Conservation (phyloP, 2,888 invertebrate genomes). For the Cerastoderma edule region DNA sequence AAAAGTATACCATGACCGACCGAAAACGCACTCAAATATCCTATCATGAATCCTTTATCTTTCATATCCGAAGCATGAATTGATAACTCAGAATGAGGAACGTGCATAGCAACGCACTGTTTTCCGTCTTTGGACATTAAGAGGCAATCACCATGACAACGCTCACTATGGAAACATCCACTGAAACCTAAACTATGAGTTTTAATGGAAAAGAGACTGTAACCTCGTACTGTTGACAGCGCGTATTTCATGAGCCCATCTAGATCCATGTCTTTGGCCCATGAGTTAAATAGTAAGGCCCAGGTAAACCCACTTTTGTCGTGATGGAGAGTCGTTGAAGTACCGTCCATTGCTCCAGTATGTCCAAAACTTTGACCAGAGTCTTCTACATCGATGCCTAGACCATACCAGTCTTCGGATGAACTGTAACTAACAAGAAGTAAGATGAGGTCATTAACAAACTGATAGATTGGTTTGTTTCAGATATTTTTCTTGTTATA, state of each 20-base stretch:
- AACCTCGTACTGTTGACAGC: constrained; percentile 56
- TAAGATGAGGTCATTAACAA: background rate
- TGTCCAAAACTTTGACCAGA: constrained; percentile 77
- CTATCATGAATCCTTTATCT: constrained; percentile 50
- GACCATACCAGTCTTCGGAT: constrained; percentile 75
- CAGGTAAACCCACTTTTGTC: constrained; percentile 77
- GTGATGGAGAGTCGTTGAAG: constrained; percentile 74
- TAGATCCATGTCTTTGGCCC: constrained; percentile 77
- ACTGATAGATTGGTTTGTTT: background rate
- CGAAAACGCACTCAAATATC: constrained; percentile 55
- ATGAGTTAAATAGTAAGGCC: constrained; percentile 77
- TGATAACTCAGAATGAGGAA: constrained; percentile 44
- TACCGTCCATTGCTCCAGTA: constrained; percentile 80
- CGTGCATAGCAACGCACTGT: constrained; percentile 63
- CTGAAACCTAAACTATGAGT: too few relatives aligned
- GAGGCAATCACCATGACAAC: constrained; percentile 27
- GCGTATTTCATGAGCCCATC: constrained; percentile 77
- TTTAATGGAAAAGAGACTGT: too few relatives aligned
- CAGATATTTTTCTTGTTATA: background rate
- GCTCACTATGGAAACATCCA: too few relatives aligned
- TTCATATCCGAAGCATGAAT: constrained; percentile 40
- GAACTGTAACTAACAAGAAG: background rate
- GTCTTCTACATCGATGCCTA: constrained; percentile 79
- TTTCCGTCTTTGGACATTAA: constrained; percentile 53
- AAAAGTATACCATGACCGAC: constrained; percentile 58